A percentile compares a stretch with the other conserved stretches of the same genome.
These are phyloP conservation scores for Microctonus hyperodae DNA, from an alignment of 2,888 invertebrate species.

Conservation along the genomic window DNA sequence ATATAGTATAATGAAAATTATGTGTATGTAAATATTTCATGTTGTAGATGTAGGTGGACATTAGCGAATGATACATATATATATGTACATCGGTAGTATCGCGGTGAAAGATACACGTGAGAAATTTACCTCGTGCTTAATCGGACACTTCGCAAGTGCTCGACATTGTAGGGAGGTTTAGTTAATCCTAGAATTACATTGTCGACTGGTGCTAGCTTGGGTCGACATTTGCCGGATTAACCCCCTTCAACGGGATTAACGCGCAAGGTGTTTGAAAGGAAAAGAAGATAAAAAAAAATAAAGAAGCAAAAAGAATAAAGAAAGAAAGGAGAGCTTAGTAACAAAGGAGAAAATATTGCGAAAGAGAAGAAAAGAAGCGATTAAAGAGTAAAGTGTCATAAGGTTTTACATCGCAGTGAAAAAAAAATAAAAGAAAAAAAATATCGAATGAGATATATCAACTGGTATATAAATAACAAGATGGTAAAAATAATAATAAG, in stretches of 20 bases:
- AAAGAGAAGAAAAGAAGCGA: background rate
- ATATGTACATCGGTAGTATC: background rate
- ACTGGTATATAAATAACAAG: background rate
- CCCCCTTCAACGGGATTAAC: conserved; percentile 6
- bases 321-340: background rate
- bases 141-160: background rate
- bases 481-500: too few species aligned
- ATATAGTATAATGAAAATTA: background rate
- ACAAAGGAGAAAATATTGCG: background rate
- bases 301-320: background rate
- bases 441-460: conserved; percentile 19
- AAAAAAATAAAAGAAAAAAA: conserved; percentile 17
- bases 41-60: background rate
- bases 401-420: background rate
- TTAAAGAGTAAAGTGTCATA: background rate
- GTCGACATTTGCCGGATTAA: conserved; percentile 7
- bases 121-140: background rate
- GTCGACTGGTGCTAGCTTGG: conserved; percentile 8
- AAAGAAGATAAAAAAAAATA: background rate
- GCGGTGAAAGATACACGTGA: background rate
- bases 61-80: background rate
- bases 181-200: conserved; percentile 19
- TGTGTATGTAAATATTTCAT: too few species aligned
- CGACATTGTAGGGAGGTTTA: background rate
- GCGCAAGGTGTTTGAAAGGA: background rate